These are phyloP conservation scores for Argentina silus DNA, from an alignment of 2,797 vertebrate species.

Conservation along the genomic window DNA sequence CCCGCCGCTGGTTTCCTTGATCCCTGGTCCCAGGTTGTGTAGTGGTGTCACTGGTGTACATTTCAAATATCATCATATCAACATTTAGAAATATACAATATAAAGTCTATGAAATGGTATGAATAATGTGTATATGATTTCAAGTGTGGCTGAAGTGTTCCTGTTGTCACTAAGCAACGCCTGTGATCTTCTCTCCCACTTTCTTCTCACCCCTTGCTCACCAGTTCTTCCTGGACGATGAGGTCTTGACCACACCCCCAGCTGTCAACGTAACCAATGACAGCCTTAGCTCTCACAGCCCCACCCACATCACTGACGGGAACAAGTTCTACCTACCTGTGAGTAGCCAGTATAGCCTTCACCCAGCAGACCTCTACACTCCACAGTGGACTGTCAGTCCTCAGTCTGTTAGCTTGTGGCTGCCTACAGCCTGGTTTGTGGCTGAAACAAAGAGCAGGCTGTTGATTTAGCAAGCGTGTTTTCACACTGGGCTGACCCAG, in stretches of 20 bases:
- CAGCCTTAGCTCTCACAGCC: conserved; percentile 70
- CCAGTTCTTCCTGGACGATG: conserved; percentile 91
- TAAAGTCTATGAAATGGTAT: neutral
- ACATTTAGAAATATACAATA: neutral
- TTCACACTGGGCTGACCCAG: neutral
- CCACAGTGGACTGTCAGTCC: neutral
- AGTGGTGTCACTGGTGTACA: conserved; percentile 6
- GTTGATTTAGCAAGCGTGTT: neutral
- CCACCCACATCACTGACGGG: conserved; percentile 66
- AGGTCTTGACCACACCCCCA: conserved; percentile 59
- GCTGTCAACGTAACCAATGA: conserved; percentile 83
- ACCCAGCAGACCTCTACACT: neutral
- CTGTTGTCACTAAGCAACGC: too few species aligned
- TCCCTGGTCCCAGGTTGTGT: neutral
- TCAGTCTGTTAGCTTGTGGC: neutral
- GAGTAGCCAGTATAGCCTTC: conserved; percentile 63
- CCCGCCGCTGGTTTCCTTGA: neutral
- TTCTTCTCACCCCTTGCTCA: neutral
- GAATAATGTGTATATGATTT: neutral
- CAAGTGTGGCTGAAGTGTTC: neutral
- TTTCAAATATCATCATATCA: too few species aligned
- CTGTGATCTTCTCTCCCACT: neutral
- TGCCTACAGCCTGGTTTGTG: neutral
- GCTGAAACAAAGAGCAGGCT: neutral
- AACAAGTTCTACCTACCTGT: conserved; percentile 93